Evolutionary conservation across 2,113 vertebrate species (phyloP).

Genomic region (Struthio camelus): DNA sequence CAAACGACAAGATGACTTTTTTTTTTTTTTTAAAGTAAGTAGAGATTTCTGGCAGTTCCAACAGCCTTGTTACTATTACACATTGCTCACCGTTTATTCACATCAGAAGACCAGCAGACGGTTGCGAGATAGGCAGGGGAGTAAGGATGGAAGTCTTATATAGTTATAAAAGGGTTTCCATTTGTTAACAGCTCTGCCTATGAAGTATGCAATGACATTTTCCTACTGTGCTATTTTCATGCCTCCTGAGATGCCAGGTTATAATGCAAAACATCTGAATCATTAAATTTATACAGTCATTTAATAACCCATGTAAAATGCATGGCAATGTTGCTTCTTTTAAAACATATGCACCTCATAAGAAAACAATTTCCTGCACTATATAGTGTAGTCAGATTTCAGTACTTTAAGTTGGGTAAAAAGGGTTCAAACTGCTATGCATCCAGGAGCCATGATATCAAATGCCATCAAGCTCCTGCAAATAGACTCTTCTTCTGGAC

Average conservation of each 20-base stretch:
- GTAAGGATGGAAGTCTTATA: constrained; percentile 53
- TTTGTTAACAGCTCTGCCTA: constrained; percentile 57
- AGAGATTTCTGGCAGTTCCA: constrained; percentile 45
- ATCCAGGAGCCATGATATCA: not conserved
- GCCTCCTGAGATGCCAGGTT: constrained; percentile 48
- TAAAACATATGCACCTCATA: constrained; percentile 51
- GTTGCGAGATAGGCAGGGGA: constrained; percentile 49
- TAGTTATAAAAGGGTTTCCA: constrained; percentile 66
- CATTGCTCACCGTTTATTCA: constrained; percentile 62
- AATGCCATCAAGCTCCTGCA: not conserved
- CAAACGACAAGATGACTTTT: not conserved
- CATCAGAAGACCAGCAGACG: constrained; percentile 57
- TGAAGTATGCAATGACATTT: constrained; percentile 50
- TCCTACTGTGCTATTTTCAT: constrained; percentile 40
- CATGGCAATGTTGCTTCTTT: constrained; percentile 26
- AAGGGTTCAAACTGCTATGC: constrained; percentile 1
- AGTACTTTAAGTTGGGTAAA: constrained; percentile 31
- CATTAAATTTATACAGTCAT: constrained; percentile 61
- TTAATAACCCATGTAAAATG: constrained; percentile 62
- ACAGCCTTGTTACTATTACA: constrained; percentile 27
- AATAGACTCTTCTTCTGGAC: not conserved
- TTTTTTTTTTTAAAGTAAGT: not conserved
- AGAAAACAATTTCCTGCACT: constrained; percentile 61
- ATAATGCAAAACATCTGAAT: constrained; percentile 66
- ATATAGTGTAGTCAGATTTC: constrained; percentile 35